Evolutionary conservation across 2,113 vertebrate species (phyloP), one percentile per base, ranked within the genome.

Genomic region (Todiramphus chloris): DNA sequence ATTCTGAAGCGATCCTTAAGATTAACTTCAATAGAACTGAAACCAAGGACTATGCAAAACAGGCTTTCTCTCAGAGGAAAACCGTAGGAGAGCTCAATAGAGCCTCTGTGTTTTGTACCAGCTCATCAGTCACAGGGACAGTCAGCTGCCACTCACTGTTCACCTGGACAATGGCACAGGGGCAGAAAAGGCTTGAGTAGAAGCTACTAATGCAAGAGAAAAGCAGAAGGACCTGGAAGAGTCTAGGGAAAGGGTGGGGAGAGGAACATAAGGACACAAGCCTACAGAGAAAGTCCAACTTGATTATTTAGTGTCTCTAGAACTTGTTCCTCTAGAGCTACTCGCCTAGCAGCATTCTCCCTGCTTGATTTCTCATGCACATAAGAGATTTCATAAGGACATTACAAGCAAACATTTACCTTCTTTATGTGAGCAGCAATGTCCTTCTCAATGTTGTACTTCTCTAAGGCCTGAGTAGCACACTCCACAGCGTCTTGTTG

Each of bases 361-460:
- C 76, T 16, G 6, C 18, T 18, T 59, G 5, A 58, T 82, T 76
- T 80, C 70, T 67, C 75, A 72, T 55, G 31, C 2, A 5, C 78
- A 51, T 1, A n/a, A n/a, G 23, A 68, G 35, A 66, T 37, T 73
- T 59, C 39, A 19, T 0, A 11, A 48, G 25, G 16, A 58, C 13
- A 7, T 5, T 3, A 18, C 35, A 25, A n/a, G 50, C 23, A 16
- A 66, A 44, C 39, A 8, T 23, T 15, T 95, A 99, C 99, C 99
- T 99, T 99, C 96, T 99, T 99, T 95, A 99, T 99, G 80, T 98
- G 99, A 24, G 99, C 99, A 93, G 99, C 99, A 9, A 99, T 99
- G 89, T 99, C 99, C 95, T 99, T 99, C 97, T 99, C 99, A 24
- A 99, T 99, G 97, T 99, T 99, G 93, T 99, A 99, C 82, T 99